Evolutionary conservation across 2,797 vertebrate species (phyloP).

Genomic region (Eurystomus glaucurus): DNA sequence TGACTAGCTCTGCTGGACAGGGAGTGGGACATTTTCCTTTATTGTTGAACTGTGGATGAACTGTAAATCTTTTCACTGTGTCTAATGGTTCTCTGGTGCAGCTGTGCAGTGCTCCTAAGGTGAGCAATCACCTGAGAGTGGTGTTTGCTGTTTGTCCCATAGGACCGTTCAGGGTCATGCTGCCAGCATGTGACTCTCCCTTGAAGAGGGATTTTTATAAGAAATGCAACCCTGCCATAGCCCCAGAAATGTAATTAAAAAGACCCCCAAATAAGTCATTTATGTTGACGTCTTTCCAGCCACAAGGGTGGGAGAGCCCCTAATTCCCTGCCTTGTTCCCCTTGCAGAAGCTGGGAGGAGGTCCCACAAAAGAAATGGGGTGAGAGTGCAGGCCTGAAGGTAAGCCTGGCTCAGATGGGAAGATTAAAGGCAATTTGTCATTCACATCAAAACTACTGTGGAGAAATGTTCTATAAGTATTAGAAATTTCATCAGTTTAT

Average conservation of each 20-base stretch:
- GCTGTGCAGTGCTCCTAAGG: fast-evolving
- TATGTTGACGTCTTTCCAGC: background rate
- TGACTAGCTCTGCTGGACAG: background rate
- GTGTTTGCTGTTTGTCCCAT: background rate
- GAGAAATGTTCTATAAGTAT: constrained; percentile 69
- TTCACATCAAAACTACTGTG: constrained; percentile 69
- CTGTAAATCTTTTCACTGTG: background rate
- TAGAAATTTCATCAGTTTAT: constrained; percentile 77
- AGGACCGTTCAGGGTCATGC: background rate
- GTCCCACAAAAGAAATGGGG: background rate
- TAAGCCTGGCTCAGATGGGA: constrained; percentile 54
- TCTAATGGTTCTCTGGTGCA: background rate
- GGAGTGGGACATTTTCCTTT: background rate
- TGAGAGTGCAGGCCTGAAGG: constrained; percentile 24
- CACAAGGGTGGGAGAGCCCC: background rate
- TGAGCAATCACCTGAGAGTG: fast-evolving
- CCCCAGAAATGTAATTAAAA: background rate
- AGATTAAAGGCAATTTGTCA: constrained; percentile 65
- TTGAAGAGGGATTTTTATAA: background rate
- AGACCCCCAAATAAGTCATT: background rate
- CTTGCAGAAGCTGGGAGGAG: background rate
- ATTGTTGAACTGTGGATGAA: background rate
- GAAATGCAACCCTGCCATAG: constrained; percentile 6
- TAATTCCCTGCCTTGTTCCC: background rate
- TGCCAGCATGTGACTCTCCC: background rate